Evolutionary conservation across 2,797 vertebrate species (phyloP), one percentile per base, ranked within the genome.

Genomic region (Macroramphosus scolopax): DNA sequence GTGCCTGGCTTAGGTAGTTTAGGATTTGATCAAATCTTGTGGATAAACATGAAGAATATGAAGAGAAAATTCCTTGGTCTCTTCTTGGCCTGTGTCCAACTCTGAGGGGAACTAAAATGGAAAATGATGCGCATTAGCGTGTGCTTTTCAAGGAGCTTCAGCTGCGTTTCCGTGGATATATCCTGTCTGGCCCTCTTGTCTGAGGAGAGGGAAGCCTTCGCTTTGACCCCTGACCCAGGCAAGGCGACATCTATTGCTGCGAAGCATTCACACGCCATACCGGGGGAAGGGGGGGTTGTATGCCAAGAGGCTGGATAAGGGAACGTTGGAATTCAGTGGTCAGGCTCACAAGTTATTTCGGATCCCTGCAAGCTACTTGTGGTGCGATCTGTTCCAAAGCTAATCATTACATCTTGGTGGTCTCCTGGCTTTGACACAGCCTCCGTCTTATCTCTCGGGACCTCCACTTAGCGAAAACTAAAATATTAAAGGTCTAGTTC

Each of bases 241-340:
- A 42, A 82, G 74, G 58, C 75, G 37, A 75, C 83, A 84, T 74
- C 70, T 57, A 80, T 81, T 57, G 86, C 88, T 78, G 65, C 68
- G 8, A 87, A 86, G 83, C 86, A 77, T 89, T 89, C 86, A 89
- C 86, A 89, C 82, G 81, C 69, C 65, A 63, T 49, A 40, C 51
- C 40, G 65, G 68, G 57, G 72, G 52, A 26, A 42, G 42, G 32
- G 44, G 44, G 47, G 35, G 25, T 26, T 43, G 68, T 50, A 59
- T 72, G 71, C 68, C 63, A 77, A 60, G 67, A 76, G 76, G 73
- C 75, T 72, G 80, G 80, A 86, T 83, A 67, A 80, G 76, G 65
- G 76, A 81, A 57, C 65, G 13, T 26, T 77, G 85, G 85, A 85
- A 87, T 87, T 85, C 54, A 72, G 74, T 68, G 85, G 83, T 85